Percentiles rank a stretch among this genome's conserved stretches.
Evolutionary conservation across 2,888 invertebrate genomes (phyloP).

Genomic region (Drosophila limbata): DNA sequence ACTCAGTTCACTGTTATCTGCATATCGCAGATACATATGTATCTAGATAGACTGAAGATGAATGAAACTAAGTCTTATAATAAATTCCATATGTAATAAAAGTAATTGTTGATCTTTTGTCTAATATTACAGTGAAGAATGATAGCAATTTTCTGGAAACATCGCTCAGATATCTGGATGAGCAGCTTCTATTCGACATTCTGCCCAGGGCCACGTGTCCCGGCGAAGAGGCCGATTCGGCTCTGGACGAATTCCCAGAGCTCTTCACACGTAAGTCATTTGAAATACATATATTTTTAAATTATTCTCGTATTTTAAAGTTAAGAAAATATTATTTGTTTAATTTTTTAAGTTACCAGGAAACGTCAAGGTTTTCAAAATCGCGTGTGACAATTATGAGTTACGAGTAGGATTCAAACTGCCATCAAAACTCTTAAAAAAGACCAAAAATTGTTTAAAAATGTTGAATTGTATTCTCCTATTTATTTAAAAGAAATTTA

Average conservation of each 20-base stretch:
- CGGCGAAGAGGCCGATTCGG: conserved; percentile 57
- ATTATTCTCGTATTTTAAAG: no score
- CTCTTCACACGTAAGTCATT: conserved; percentile 75
- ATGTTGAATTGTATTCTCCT: no score
- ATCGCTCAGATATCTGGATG: conserved; percentile 76
- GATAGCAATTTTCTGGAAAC: conserved; percentile 66
- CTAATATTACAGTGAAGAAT: conserved; percentile 57
- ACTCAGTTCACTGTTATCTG: conserved; percentile 29
- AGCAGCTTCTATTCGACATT: conserved; percentile 68
- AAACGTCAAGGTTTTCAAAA: no score
- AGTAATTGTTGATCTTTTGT: neutral
- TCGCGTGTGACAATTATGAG: no score
- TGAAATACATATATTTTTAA: no score
- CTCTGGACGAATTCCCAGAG: conserved; percentile 82
- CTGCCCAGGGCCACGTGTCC: conserved; percentile 69
- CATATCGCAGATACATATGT: neutral
- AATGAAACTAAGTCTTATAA: conserved; percentile 4
- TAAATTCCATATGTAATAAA: neutral
- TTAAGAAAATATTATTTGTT: no score
- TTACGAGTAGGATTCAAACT: no score
- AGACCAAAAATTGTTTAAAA: no score
- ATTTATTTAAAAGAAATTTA: no score
- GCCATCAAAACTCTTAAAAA: no score
- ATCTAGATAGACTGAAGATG: conserved; percentile 5
- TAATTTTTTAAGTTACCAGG: no score